phyloP scores from a whole-genome alignment of 2,113 vertebrate species.

The Lepus americanus region DNA sequence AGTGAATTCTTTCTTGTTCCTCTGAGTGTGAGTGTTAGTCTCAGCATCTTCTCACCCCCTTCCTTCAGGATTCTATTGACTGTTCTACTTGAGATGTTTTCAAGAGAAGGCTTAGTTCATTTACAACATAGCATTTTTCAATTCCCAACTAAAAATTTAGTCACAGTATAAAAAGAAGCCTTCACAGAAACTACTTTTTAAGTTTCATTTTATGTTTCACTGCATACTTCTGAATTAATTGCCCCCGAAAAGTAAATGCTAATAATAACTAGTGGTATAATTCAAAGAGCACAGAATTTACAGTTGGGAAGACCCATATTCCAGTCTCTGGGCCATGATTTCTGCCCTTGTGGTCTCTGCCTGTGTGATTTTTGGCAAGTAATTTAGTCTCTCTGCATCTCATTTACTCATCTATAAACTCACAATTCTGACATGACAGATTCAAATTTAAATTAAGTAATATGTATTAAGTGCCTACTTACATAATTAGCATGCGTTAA shows the following conservation, averaged over 20 bases:
- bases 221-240: conserved; percentile 27
- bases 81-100: conserved; percentile 6
- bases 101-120: not conserved
- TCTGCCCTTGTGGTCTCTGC: not conserved
- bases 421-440: not conserved
- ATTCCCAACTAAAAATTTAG: not conserved
- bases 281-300: not conserved
- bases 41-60: no score
- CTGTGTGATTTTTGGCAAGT: not conserved
- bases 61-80: no score
- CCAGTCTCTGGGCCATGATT: not conserved
- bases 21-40: not conserved
- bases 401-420: conserved; percentile 6
- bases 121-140: conserved; percentile 1
- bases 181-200: not conserved
- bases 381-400: not conserved
- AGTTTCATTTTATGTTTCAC: not conserved
- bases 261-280: not conserved
- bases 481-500: not conserved
- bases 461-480: not conserved
- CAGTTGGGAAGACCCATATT: not conserved
- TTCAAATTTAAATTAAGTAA: conserved; percentile 7
- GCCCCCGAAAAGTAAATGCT: not conserved
- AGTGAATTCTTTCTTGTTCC: not conserved
- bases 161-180: not conserved